phyloP scores from a whole-genome alignment of 2,113 vertebrate genomes.

The Meles meles region DNA sequence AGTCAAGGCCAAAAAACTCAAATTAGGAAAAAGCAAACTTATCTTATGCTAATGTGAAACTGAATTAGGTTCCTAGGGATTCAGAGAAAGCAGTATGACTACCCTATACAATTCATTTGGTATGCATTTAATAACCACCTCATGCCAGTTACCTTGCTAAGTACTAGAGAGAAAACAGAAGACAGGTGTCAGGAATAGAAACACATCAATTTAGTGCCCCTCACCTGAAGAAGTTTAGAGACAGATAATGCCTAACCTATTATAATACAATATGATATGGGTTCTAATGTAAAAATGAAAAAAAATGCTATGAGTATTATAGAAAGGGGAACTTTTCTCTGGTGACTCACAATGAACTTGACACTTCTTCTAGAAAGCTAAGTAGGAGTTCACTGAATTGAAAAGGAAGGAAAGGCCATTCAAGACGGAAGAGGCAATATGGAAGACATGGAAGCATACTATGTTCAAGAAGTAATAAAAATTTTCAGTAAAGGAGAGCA shows the following conservation, averaged over 20 bases:
- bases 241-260: background rate
- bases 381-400: background rate
- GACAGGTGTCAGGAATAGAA: background rate
- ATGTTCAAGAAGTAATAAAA: background rate
- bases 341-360: background rate
- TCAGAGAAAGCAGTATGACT: background rate
- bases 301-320: background rate
- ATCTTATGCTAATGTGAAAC: background rate
- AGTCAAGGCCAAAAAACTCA: background rate
- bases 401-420: background rate
- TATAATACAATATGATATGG: background rate
- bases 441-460: background rate
- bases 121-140: background rate
- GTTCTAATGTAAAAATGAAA: background rate
- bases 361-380: constrained; percentile 1
- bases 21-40: background rate
- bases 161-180: background rate
- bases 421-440: background rate
- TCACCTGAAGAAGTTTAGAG: background rate
- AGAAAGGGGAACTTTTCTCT: background rate
- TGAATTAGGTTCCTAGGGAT: background rate
- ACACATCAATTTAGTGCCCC: background rate
- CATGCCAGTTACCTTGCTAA: background rate
- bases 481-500: background rate
- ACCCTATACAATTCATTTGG: background rate